Evolutionary conservation across 2,888 invertebrate genomes (phyloP), one percentile per base, ranked within the genome.

Genomic region (Resseliella maxima): DNA sequence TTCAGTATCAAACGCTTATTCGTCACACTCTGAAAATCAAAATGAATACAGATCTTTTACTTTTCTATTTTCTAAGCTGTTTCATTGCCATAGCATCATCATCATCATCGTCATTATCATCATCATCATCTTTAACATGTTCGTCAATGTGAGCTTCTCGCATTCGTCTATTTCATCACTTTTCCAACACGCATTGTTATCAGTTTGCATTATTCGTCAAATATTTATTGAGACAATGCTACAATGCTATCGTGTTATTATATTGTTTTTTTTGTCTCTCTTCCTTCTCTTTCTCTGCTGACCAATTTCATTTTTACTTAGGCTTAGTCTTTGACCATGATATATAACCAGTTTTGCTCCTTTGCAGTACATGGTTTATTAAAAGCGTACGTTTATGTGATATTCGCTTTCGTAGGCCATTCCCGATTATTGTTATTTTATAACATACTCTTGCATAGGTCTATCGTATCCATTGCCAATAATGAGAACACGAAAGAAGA

Each of bases 131-230:
- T 36, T 83, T 83, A 38, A 38, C 83, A 24, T 38, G 38, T 83
- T 83, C 38, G 38, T 83, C 83, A 38, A 83, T 36, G 38, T 38
- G 24, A 38, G 38, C 21, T 83, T 38, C 21, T 38, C 83, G 24
- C 38, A 21, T 21, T 83, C 38, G 38, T 83, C 15, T 24, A 59
- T 59, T 59, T 59, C 38, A 3, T 38, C n/a, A 21, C 15, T 81
- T 81, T 8, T n/a, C 83, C 1, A 21, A 38, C 83, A 83, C 36
- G 12, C 83, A 83, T 81, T 38, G 83, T 24, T 83, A 83, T 83
- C 38, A 38, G 38, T 83, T 83, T 83, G 5, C 83, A 83, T 83
- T 83, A 83, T 83, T 83, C 38, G 83, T 83, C 36, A 83, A 83
- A 83, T 83, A 38, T 83, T 83, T 83, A 36, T 83, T 36, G 24